A percentile compares a stretch with the other conserved stretches of the same genome.
Conservation (phyloP, 2,113 vertebrate species). For the Ornithorhynchus anatinus region DNA sequence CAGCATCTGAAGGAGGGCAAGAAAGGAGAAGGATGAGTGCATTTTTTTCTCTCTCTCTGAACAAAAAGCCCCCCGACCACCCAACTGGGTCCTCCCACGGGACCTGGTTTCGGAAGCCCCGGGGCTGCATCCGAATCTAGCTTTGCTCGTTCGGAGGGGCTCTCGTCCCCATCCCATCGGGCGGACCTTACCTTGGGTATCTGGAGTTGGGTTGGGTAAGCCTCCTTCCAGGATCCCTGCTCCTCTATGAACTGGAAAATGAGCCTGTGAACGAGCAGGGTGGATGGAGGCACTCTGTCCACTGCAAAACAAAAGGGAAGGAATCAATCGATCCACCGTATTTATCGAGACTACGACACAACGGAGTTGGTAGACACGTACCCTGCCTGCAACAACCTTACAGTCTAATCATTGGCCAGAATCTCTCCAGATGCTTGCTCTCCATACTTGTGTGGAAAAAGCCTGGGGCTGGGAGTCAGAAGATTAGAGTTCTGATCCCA, state of each 20-base stretch:
- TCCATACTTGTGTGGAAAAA: no score
- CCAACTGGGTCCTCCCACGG: no score
- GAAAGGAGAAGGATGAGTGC: not conserved
- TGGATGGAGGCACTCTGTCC: conserved; percentile 68
- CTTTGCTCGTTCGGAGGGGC: conserved; percentile 6
- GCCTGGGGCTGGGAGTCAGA: no score
- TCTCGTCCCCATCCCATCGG: not conserved
- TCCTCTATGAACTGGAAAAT: conserved; percentile 73
- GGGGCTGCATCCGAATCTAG: not conserved
- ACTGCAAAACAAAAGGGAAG: conserved; percentile 56
- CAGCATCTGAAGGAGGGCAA: conserved; percentile 67
- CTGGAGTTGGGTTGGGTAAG: conserved; percentile 58
- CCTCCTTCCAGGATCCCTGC: conserved; percentile 62
- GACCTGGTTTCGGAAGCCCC: not conserved
- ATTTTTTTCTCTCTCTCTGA: no score
- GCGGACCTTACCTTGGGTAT: conserved; percentile 70
- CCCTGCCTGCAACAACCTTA: no score
- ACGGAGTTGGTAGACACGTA: no score
- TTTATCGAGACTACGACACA: no score
- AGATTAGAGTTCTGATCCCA: no score
- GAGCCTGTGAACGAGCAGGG: conserved; percentile 72
- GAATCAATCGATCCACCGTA: no score
- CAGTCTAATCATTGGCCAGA: no score
- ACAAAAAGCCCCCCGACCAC: not conserved
- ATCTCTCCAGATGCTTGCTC: no score